Conservation (phyloP, 2,113 vertebrate genomes). For the Electrona antarctica region DNA sequence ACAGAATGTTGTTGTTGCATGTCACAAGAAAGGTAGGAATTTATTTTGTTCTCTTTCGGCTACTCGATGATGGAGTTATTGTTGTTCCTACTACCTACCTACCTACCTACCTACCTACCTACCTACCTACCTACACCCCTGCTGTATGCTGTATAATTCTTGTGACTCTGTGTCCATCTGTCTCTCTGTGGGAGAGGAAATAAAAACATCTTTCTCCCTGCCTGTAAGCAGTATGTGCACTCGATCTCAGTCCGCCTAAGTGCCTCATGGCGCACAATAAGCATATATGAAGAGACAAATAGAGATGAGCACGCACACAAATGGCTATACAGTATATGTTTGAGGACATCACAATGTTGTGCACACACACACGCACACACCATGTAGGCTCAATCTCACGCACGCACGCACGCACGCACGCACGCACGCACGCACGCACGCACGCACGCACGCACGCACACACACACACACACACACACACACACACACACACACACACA, state of each 20-base stretch:
- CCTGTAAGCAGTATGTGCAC: too few species aligned
- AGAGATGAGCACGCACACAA: too few species aligned
- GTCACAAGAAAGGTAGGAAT: neutral
- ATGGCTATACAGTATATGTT: neutral
- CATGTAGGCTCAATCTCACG: too few species aligned
- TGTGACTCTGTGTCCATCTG: neutral
- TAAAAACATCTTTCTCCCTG: neutral
- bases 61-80: neutral
- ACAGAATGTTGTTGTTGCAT: neutral
- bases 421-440: neutral
- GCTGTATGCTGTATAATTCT: neutral
- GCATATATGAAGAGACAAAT: too few species aligned
- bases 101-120: too few species aligned
- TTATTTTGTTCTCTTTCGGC: neutral
- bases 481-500: neutral
- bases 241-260: too few species aligned
- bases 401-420: neutral
- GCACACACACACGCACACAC: neutral
- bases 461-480: neutral
- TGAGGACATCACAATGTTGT: too few species aligned
- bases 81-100: neutral
- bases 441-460: neutral
- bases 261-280: too few species aligned
- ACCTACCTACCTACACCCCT: neutral
- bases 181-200: constrained; percentile 26